Base-by-base conservation (phyloP, 2,113 vertebrate genomes). In the Clinocottus analis region DNA sequence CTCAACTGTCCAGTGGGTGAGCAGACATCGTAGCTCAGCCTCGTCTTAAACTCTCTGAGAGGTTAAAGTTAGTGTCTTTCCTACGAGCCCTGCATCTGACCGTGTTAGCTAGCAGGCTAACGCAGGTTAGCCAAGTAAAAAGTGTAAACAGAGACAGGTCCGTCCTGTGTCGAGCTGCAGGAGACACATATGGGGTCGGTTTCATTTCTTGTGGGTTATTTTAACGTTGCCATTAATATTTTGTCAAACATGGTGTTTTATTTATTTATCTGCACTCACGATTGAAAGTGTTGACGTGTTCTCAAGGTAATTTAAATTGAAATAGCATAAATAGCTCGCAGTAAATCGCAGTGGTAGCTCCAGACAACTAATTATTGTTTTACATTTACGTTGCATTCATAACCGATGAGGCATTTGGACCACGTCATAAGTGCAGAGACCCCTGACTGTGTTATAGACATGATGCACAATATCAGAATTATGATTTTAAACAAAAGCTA, bases 41-140 rank as follows among this genome's bases (percentile, higher is more conserved):
- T 21, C 17, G 27, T 53, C n/a, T 43, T 17, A 8, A 70, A 82
- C 80, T 80, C 76, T 80, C 43, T n/a, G 39, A 47, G 55, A 41
- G 83, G 67, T 79, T 80, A 84, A 89, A 90, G 82, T 93, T 92
- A 14, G n/a, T 78, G 84, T 85, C 90, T 33, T 70, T 76, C 56
- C 77, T 75, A 82, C 75, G 90, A 79, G 60, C 77, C 33, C 23
- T 7, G 13, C 23, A 58, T 77, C 49, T 77, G 68, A 10, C 56
- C 8, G 31, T 16, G 49, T 56, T 61, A 79, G 87, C 79, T 72
- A 58, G 35, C 55, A 43, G 2, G 88, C 80, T 87, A 90, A 83
- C 51, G 2, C 23, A 62, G 73, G 45, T 39, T 86, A 76, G 68
- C 82, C 74, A 37, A 51, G 61, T 78, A 77, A 27, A 53, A 66